Evolutionary conservation across 2,888 invertebrate genomes (phyloP).

Genomic region (Drosophila affinis): DNA sequence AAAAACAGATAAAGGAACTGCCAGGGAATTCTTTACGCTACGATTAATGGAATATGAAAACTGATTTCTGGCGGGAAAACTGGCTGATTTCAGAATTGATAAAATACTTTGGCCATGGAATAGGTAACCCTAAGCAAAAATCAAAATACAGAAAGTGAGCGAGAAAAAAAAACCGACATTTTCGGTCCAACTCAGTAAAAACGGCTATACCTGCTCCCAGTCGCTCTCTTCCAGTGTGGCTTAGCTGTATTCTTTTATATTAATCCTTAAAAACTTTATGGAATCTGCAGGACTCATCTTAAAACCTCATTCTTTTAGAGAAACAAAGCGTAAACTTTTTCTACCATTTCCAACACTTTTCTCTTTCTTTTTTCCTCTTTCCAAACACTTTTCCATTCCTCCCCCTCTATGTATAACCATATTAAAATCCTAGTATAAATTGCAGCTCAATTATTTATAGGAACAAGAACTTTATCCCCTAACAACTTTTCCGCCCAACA

Average conservation of each 20-base stretch:
- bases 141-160: too few species aligned
- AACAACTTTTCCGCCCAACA: slow-evolving; percentile 55
- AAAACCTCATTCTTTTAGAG: too few species aligned
- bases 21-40: not conserved
- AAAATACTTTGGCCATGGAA: too few species aligned
- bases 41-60: not conserved
- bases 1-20: not conserved
- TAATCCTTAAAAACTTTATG: too few species aligned
- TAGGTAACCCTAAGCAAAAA: too few species aligned
- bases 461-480: slow-evolving; percentile 16
- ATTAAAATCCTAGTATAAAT: slow-evolving; percentile 35
- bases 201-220: too few species aligned
- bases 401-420: not conserved
- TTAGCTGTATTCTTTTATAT: too few species aligned
- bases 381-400: not conserved
- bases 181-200: too few species aligned
- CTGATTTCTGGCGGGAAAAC: not conserved
- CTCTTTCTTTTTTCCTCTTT: not conserved
- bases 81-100: too few species aligned
- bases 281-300: too few species aligned
- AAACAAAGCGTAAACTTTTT: not conserved
- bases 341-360: not conserved
- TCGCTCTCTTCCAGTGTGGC: too few species aligned
- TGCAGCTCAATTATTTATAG: slow-evolving; percentile 49
- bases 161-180: too few species aligned